Base-by-base conservation (phyloP, 2,113 vertebrate genomes). In the Hypomesus transpacificus region DNA sequence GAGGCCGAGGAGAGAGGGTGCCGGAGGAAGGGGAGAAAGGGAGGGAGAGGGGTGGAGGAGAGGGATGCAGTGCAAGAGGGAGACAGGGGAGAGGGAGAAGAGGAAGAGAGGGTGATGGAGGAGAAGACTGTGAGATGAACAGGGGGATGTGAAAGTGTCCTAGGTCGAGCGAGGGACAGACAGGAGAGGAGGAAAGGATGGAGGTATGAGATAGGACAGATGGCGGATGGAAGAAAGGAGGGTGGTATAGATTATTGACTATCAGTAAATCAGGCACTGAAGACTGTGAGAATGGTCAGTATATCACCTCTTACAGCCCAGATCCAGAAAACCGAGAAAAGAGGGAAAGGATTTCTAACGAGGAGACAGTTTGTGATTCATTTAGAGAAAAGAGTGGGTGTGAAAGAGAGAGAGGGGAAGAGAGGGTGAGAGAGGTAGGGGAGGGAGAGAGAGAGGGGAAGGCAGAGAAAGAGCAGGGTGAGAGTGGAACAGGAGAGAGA, bases 1-100 rank as follows among this genome's bases (percentile, higher is more conserved):
- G 76, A 82, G 66, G n/a, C n/a, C n/a, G n/a, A n/a, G 34, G 68
- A 75, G 65, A 21, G 0, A 28, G 39, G 21, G 3, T 13, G 5
- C 2, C 8, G 56, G 39, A 63, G 11, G 46, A n/a, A 14, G 21
- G 53, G 17, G 60, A 13, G 66, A 34, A 39, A 61, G 65, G 73
- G n/a, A 31, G 24, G 8, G 14, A 26, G 26, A 56, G 28, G 20
- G 17, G 31, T 16, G 70, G 31, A 24, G 56, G 50, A 71, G 73
- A 22, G 79, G 68, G 71, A 34, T 75, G 78, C 60, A 0, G 7
- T 75, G 66, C 39, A 46, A 4, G 66, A 0, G 3, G 2, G 28
- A 50, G 62, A 50, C 54, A n/a, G 17, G 63, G 28, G 31, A 63
- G 4, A 26, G 11, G 28, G 26, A 65, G 58, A 28, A 26, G 59